Evolutionary conservation across 2,113 vertebrate genomes (phyloP), one percentile per base, ranked within the genome.

Genomic region (Anoplopoma fimbria): DNA sequence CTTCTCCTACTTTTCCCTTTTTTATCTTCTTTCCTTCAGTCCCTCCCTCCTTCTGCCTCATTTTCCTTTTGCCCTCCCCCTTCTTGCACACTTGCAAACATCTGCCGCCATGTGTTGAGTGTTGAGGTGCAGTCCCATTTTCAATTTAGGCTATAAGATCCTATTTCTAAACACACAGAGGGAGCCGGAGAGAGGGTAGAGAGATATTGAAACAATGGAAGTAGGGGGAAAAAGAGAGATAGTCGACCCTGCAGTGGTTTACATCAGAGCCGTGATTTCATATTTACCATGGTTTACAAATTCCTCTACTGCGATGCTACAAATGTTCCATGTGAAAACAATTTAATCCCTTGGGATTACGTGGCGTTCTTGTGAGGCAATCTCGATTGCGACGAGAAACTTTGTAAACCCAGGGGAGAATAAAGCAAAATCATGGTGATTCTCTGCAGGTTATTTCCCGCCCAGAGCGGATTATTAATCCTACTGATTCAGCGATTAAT

Each of bases 41-140:
- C 40, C 27, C 31, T 68, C 38, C 31, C 29, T 69, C 60, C 40
- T 19, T 80, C 61, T 34, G 71, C 45, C 73, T 88, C 40, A 27
- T 45, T 75, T 85, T 51, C 57, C 87, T 25, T 60, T 34, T 80
- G 3, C 45, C 78, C 72, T 1, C 14, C 78, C 75, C n/a, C 77
- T 61, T 31, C 82, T 69, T 65, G 29, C 77, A 81, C 64, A 64
- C 70, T 84, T 62, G 86, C 40, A 83, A 81, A 87, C 92, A 93
- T 92, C 90, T 93, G 92, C 88, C 91, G 87, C 86, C 84, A 89
- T 91, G 88, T 90, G 93, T 89, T 92, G 88, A 88, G 90, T 81
- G 80, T 79, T 83, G 69, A 27, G 23, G 55, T 79, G 77, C 78
- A 80, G 84, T 76, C 68, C 75, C 87, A 83, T 77, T 93, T 90